Conservation (phyloP, 1,140 invertebrate species). For the Macrobrachium rosenbergii region DNA sequence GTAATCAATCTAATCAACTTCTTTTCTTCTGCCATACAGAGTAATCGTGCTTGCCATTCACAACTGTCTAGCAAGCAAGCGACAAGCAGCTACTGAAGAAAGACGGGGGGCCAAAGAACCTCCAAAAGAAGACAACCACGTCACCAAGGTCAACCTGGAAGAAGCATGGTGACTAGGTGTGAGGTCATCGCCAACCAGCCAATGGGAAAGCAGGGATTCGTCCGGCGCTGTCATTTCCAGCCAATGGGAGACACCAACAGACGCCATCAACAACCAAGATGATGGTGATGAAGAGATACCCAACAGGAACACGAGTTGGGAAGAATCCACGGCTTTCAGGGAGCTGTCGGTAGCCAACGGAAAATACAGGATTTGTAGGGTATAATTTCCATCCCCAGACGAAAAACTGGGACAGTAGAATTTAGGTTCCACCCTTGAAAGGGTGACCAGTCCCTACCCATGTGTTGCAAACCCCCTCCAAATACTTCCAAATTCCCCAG, state of each 20-base stretch:
- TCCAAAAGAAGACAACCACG: constrained; percentile 49
- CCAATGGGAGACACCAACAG: constrained; percentile 43
- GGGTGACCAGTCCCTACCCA: too few species aligned
- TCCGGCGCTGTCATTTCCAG: constrained; percentile 60
- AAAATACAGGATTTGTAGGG: constrained; percentile 40
- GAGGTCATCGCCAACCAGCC: constrained; percentile 45
- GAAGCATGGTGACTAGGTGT: constrained; percentile 65
- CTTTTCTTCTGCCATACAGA: too few species aligned
- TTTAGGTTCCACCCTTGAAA: neutral
- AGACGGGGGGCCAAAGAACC: constrained; percentile 7
- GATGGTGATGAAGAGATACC: neutral
- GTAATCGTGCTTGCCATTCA: neutral
- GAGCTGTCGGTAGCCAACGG: constrained; percentile 49
- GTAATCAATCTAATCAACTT: too few species aligned
- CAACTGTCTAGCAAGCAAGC: constrained; percentile 3
- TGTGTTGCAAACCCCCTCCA: too few species aligned
- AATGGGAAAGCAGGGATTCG: constrained; percentile 60
- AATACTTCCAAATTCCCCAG: too few species aligned
- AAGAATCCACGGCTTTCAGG: constrained; percentile 52
- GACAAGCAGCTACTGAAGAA: neutral
- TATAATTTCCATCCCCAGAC: neutral
- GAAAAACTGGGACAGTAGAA: neutral
- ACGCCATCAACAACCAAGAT: neutral
- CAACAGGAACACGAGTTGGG: constrained; percentile 33
- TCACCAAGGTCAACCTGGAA: constrained; percentile 61